A percentile compares a stretch with the other conserved stretches of the same genome.
Evolutionary conservation across 1,140 invertebrate species (phyloP).

Genomic region (Eumaeus atala): DNA sequence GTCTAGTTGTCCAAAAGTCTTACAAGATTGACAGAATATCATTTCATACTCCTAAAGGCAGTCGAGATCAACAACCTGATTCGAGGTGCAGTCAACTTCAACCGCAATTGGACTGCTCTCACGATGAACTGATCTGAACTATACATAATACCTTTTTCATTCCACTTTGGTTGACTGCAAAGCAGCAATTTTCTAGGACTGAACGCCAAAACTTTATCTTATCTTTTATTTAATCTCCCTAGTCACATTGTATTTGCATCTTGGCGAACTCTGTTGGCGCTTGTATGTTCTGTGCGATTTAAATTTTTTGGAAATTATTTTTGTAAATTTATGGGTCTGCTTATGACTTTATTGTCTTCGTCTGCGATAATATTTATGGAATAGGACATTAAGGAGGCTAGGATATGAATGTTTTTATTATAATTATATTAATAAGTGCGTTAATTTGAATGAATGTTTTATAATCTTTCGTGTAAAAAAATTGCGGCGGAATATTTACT

Average conservation of each 20-base stretch:
- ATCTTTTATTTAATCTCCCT: conserved; percentile 15
- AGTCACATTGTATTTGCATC: conserved; percentile 36
- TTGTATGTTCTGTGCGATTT: conserved; percentile 20
- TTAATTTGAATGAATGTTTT: too few species aligned
- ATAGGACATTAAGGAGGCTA: neutral
- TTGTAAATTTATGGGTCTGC: conserved; percentile 17
- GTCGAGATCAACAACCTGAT: neutral
- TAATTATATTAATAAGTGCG: too few species aligned
- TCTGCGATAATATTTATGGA: neutral
- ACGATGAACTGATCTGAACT: neutral
- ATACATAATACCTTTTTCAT: neutral
- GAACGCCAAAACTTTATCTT: neutral
- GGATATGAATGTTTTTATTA: too few species aligned
- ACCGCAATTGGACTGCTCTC: neutral
- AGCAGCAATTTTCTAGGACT: neutral
- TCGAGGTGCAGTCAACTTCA: neutral
- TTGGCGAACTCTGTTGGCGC: conserved; percentile 38
- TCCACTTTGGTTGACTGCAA: neutral
- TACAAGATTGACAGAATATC: too few species aligned
- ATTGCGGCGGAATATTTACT: too few species aligned
- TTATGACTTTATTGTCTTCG: neutral
- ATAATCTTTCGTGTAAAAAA: too few species aligned
- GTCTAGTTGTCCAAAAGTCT: too few species aligned
- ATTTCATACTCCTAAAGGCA: too few species aligned
- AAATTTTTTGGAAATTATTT: conserved; percentile 23